These are phyloP conservation scores for Physella acuta DNA, from an alignment of 1,140 invertebrate species.

Conservation along the genomic window DNA sequence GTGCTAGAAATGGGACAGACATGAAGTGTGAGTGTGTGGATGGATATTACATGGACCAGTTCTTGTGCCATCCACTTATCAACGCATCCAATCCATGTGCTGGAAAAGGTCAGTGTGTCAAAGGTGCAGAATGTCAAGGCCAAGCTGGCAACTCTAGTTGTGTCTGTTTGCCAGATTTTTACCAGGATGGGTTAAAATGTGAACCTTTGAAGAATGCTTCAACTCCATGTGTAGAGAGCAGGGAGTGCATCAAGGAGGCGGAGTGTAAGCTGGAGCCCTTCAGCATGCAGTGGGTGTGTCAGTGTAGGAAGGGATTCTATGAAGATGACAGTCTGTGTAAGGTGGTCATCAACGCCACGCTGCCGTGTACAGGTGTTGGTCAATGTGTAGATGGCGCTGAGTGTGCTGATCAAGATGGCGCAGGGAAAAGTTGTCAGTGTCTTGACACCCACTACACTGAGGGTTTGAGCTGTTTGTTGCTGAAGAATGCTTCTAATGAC, in stretches of 20 bases:
- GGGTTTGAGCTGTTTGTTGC: not conserved
- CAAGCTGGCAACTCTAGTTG: not conserved
- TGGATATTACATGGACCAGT: conserved; percentile 18
- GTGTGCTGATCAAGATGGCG: not conserved
- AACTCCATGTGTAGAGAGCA: not conserved
- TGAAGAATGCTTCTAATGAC: conserved; percentile 9
- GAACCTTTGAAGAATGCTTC: conserved; percentile 11
- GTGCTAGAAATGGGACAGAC: not conserved
- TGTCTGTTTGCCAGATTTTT: conserved; percentile 4
- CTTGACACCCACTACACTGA: conserved; percentile 13
- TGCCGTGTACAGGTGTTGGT: conserved; percentile 8
- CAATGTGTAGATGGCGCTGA: conserved; percentile 27
- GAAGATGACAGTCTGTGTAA: conserved; percentile 8
- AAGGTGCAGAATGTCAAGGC: conserved; percentile 23
- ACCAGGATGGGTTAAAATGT: not conserved
- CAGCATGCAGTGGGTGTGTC: conserved; percentile 8
- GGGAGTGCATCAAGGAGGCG: conserved; percentile 18
- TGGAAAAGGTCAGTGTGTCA: conserved; percentile 21
- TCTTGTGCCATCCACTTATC: conserved; percentile 20
- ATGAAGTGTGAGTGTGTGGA: conserved; percentile 17
- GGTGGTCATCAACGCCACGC: conserved; percentile 6
- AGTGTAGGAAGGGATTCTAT: conserved; percentile 25
- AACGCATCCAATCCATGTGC: conserved; percentile 18
- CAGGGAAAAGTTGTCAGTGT: conserved; percentile 15
- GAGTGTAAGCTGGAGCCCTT: not conserved